phyloP scores from a whole-genome alignment of 2,888 invertebrate species.

The Cheiracanthium punctorium region DNA sequence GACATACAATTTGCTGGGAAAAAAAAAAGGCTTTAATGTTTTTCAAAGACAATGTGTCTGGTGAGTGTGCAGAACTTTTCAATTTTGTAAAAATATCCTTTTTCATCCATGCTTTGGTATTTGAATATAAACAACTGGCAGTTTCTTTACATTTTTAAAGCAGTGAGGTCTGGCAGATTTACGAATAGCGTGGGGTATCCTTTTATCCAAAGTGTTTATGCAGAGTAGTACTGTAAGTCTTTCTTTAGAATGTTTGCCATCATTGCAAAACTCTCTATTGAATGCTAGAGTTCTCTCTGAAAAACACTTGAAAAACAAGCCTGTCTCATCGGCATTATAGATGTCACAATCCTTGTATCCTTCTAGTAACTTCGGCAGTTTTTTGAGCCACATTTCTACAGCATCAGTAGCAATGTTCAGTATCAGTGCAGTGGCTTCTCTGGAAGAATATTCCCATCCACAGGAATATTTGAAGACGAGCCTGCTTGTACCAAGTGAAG shows the following conservation, averaged over 20 bases:
- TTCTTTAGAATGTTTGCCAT: slow-evolving; percentile 9
- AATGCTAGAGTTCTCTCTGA: not conserved
- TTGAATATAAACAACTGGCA: not conserved
- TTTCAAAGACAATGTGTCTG: too few species aligned
- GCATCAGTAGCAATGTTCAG: not conserved
- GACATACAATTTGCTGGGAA: too few species aligned
- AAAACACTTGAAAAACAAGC: not conserved
- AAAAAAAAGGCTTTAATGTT: too few species aligned
- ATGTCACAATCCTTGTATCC: not conserved
- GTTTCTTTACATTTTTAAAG: slow-evolving; percentile 12
- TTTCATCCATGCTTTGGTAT: not conserved
- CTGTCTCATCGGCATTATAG: not conserved
- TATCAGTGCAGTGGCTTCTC: not conserved
- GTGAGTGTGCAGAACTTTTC: too few species aligned
- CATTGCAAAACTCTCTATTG: not conserved
- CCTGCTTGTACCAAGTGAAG: not conserved
- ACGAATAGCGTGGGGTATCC: not conserved
- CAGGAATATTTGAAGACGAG: not conserved
- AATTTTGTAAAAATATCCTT: too few species aligned
- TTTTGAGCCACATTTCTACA: not conserved
- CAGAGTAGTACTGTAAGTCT: not conserved
- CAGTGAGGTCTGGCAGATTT: not conserved
- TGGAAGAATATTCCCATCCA: not conserved
- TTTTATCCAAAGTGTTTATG: not conserved
- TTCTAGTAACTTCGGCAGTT: not conserved